A percentile compares a stretch with the other conserved stretches of the same genome.
These are phyloP conservation scores for Diadromus collaris DNA, from an alignment of 2,888 invertebrate genomes.

Conservation along the genomic window DNA sequence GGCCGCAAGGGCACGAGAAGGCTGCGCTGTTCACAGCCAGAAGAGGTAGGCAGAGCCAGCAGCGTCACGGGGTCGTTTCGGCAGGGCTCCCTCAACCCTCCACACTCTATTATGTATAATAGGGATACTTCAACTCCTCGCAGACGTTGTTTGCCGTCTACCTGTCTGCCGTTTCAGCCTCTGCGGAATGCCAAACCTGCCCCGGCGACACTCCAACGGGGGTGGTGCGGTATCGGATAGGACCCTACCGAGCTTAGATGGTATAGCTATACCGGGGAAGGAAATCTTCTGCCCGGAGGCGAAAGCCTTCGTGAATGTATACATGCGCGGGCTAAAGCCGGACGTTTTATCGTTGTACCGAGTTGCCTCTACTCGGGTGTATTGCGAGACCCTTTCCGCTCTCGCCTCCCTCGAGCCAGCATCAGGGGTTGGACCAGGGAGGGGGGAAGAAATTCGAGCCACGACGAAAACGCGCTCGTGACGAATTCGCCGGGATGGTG, in stretches of 20 bases:
- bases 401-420: neutral
- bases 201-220: constrained; percentile 11
- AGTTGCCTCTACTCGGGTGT: constrained; percentile 2
- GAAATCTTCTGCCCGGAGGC: constrained; percentile 7
- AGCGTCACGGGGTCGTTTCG: constrained; percentile 62
- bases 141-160: constrained; percentile 72
- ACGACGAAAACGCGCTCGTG: constrained; percentile 38
- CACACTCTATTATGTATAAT: constrained; percentile 71
- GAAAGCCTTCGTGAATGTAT: constrained; percentile 34
- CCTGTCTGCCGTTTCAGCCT: constrained; percentile 68
- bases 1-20: constrained; percentile 11
- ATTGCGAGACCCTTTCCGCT: constrained; percentile 7
- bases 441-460: neutral
- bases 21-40: neutral
- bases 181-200: constrained; percentile 64
- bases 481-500: constrained; percentile 30
- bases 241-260: neutral
- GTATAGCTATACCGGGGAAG: neutral
- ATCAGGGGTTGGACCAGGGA: neutral
- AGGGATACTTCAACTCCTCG: constrained; percentile 69
- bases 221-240: constrained; percentile 8
- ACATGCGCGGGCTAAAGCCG: constrained; percentile 6
- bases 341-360: constrained; percentile 40
- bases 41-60: neutral
- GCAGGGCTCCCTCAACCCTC: constrained; percentile 52